Conservation (phyloP, 2,113 vertebrate genomes). For the Myrmophylax atrothorax region DNA sequence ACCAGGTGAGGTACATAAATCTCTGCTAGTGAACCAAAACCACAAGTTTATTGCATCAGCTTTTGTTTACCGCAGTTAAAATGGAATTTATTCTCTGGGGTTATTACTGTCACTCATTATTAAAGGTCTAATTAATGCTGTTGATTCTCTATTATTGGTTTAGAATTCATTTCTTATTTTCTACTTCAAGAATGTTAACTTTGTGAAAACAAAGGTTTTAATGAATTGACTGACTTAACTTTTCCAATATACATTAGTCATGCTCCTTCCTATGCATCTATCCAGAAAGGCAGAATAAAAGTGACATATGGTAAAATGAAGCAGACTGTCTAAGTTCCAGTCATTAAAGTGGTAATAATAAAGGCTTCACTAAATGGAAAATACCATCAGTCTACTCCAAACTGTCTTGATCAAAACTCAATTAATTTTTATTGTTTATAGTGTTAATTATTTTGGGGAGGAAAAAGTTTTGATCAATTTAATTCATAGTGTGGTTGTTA, state of each 20-base stretch:
- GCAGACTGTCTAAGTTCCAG: background rate
- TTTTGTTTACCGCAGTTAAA: background rate
- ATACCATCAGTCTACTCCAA: background rate
- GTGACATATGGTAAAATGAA: conserved; percentile 1
- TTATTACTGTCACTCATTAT: background rate
- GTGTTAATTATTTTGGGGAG: background rate
- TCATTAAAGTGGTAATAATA: conserved; percentile 3
- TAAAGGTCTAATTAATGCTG: background rate
- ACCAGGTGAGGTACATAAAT: background rate
- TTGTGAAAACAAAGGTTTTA: background rate
- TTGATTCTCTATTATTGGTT: background rate
- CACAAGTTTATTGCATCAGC: background rate
- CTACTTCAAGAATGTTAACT: background rate
- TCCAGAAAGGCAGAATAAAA: background rate
- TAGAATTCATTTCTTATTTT: background rate
- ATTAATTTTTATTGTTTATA: conserved; percentile 33
- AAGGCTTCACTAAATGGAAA: conserved; percentile 14
- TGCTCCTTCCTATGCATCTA: background rate
- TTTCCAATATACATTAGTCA: background rate
- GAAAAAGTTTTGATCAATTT: background rate
- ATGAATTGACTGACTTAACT: background rate
- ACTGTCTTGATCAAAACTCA: background rate
- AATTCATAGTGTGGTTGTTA: background rate
- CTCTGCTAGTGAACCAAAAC: background rate
- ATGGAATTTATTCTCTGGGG: background rate